A percentile compares a stretch with the other conserved stretches of the same genome.
phyloP scores from a whole-genome alignment of 2,888 invertebrate genomes.

The Orthonevra nobilis region DNA sequence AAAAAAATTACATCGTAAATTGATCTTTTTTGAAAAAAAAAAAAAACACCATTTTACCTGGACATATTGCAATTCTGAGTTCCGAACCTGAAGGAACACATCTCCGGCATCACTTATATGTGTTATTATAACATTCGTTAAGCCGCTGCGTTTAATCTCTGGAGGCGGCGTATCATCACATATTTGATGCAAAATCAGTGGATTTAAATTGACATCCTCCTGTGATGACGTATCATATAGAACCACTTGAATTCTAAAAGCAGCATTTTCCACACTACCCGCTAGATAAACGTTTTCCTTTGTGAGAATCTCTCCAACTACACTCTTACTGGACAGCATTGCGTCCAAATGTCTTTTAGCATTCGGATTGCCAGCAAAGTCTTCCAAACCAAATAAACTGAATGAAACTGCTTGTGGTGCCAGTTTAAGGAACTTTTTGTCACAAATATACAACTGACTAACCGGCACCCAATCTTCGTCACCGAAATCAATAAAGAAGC shows the following conservation, averaged over 20 bases:
- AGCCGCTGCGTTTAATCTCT: conserved; percentile 74
- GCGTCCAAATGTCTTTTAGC: conserved; percentile 78
- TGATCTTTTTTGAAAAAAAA: not conserved
- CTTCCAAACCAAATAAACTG: conserved; percentile 86
- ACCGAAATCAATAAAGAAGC: conserved; percentile 89
- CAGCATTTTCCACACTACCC: conserved; percentile 68
- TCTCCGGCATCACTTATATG: conserved; percentile 78
- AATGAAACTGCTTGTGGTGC: conserved; percentile 88
- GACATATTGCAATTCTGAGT: conserved; percentile 77
- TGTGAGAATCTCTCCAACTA: conserved; percentile 82
- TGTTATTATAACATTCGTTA: conserved; percentile 77
- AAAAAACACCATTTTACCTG: conserved; percentile 73
- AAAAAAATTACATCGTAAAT: not conserved
- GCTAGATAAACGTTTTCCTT: conserved; percentile 74
- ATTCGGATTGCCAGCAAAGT: conserved; percentile 81
- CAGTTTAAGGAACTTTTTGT: conserved; percentile 84
- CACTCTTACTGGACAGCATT: conserved; percentile 81
- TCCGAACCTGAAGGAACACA: conserved; percentile 76
- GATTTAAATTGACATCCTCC: conserved; percentile 85
- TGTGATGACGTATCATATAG: conserved; percentile 85
- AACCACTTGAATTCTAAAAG: conserved; percentile 81
- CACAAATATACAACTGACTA: conserved; percentile 83
- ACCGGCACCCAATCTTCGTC: conserved; percentile 83
- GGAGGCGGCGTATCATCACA: conserved; percentile 77
- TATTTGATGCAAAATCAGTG: conserved; percentile 82